A percentile compares a stretch with the other conserved stretches of the same genome.
phyloP scores from a whole-genome alignment of 2,113 vertebrate species.

The Tychaedon coryphoeus region DNA sequence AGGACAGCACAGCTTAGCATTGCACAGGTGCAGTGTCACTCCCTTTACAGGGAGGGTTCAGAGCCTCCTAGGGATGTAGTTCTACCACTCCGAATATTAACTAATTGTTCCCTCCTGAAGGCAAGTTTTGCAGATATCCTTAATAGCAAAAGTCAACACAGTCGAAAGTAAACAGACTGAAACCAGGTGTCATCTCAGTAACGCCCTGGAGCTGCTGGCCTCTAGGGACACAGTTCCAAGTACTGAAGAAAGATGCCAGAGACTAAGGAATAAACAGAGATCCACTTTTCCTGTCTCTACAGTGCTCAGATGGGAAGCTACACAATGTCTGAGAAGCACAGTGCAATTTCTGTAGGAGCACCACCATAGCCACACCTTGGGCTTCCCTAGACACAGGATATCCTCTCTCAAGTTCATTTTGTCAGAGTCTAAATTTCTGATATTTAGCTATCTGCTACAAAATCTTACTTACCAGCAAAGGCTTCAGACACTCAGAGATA shows the following conservation, averaged over 20 bases:
- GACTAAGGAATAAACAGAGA: background rate
- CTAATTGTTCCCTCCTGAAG: background rate
- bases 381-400: background rate
- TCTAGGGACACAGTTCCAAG: background rate
- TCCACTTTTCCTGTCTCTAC: background rate
- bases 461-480: background rate
- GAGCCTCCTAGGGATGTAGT: background rate
- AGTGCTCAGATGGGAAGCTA: background rate
- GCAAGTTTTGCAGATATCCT: background rate
- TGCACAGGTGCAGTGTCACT: background rate
- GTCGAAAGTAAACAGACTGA: background rate
- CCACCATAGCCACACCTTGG: background rate
- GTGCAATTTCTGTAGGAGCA: background rate
- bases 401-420: background rate
- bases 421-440: background rate
- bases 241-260: background rate
- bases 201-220: background rate
- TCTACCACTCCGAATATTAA: background rate
- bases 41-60: background rate
- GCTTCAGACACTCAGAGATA: background rate
- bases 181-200: background rate
- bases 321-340: fast-evolving
- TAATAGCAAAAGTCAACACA: background rate
- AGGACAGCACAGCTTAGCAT: background rate
- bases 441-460: background rate